Percentiles rank a stretch among this genome's conserved stretches.
These are phyloP conservation scores for Solenopsis invicta DNA, from an alignment of 1,140 invertebrate genomes.

Conservation along the genomic window DNA sequence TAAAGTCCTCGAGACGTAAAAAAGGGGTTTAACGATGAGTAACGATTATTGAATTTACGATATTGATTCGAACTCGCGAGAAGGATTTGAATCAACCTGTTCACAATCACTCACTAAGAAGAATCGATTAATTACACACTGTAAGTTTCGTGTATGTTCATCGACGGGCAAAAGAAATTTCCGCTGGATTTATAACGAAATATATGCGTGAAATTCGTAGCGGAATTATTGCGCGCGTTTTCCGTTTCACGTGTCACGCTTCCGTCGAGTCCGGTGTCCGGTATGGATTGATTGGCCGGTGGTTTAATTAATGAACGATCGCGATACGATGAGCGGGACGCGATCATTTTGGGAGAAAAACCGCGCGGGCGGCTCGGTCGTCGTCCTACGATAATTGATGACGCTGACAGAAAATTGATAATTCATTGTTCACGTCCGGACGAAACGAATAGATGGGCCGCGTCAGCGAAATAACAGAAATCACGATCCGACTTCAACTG, in stretches of 20 bases:
- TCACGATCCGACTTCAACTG: constrained; percentile 24
- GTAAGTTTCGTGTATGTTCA: not conserved
- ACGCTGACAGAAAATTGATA: constrained; percentile 66
- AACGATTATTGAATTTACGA: not conserved
- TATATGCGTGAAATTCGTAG: constrained; percentile 42
- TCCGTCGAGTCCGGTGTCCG: constrained; percentile 42
- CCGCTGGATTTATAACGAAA: constrained; percentile 20
- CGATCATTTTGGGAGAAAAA: constrained; percentile 56
- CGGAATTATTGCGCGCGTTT: constrained; percentile 51
- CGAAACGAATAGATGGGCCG: constrained; percentile 37
- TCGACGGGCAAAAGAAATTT: not conserved
- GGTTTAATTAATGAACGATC: constrained; percentile 66
- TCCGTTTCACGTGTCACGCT: constrained; percentile 49
- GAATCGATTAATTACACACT: not conserved
- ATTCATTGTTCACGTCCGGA: constrained; percentile 59
- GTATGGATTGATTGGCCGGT: constrained; percentile 52
- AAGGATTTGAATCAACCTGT: not conserved
- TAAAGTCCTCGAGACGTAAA: not conserved
- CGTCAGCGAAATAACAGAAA: constrained; percentile 62
- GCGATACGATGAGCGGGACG: constrained; percentile 42
- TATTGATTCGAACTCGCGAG: not conserved
- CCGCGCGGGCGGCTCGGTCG: constrained; percentile 9
- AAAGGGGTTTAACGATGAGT: not conserved
- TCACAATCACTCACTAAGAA: not conserved
- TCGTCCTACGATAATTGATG: constrained; percentile 62